Evolutionary conservation across 2,888 invertebrate genomes (phyloP), one percentile per base, ranked within the genome.

Genomic region (Timandra comae): DNA sequence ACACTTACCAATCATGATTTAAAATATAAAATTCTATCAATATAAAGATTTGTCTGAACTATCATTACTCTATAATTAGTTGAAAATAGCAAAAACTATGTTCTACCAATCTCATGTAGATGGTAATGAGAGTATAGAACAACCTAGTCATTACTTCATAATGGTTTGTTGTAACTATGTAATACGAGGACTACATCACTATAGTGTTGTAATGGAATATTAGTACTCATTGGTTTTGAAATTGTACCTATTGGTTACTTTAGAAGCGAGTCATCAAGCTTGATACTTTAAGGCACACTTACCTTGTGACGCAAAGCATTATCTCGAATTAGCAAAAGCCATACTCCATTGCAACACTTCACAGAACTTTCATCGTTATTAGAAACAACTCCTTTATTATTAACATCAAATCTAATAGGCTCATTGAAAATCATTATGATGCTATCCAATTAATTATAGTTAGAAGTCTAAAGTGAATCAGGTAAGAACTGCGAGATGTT

Each of bases 281-380:
- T 32, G 38, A 30, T 61, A 62, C 43, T 51, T 58, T 52, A 56
- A 72, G 71, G 75, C 73, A 54, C 51, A 77, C 78, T 75, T 78
- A 78, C 78, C 78, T 72, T 57, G 41, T 51, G 47, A 50, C 45
- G 73, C 71, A 60, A 73, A 78, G 76, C 71, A 57, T 56, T 60
- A 57, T 56, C 43, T 71, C 63, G 56, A 67, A 36, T 44, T 79
- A 84, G 78, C 80, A 54, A 70, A 78, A 81, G 84, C 80, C 76
- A 84, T 82, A 80, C 75, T 80, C 84, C 85, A 86, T 80, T 76
- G 78, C 84, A 85, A 81, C 82, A 85, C 80, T 71, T 75, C 52
- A 67, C 68, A 67, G 55, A 56, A 46, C 57, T 59, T 53, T 57
- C 52, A 60, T 62, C 56, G 55, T 65, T 70, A 72, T 60, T 64